Percentiles rank a stretch among this genome's conserved stretches.
These are phyloP conservation scores for Cydia fagiglandana DNA, from an alignment of 1,140 invertebrate species.

Conservation along the genomic window DNA sequence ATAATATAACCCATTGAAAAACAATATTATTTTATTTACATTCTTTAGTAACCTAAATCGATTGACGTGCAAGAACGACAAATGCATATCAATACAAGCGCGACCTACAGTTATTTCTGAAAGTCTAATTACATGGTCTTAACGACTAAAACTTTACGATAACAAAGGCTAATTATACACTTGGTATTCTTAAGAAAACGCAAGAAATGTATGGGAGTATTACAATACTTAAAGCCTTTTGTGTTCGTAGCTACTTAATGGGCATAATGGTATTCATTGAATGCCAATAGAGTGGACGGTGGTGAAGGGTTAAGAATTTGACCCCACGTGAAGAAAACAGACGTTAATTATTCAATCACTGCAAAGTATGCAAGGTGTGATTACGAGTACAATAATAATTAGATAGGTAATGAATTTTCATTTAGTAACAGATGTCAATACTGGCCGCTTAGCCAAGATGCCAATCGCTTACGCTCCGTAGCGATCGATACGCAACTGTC, in stretches of 20 bases:
- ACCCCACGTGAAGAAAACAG: conserved; percentile 23
- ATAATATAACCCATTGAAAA: no score
- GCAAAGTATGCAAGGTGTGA: background rate
- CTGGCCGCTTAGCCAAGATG: no score
- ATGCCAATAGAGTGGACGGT: background rate
- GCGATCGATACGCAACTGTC: no score
- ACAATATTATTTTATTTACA: no score
- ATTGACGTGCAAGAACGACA: background rate
- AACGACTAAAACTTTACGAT: conserved; percentile 16
- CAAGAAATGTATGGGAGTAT: background rate
- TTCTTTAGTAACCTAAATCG: no score
- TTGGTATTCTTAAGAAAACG: background rate
- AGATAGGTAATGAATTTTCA: background rate
- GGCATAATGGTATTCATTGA: conserved; percentile 16
- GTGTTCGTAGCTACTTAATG: background rate
- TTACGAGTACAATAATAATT: background rate
- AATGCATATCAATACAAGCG: background rate
- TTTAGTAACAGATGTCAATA: background rate
- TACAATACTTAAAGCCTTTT: conserved; percentile 4
- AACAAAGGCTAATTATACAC: conserved; percentile 16
- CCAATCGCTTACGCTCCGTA: no score
- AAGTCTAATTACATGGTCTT: conserved; percentile 1
- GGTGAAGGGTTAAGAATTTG: background rate
- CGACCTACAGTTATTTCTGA: background rate
- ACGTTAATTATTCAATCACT: conserved; percentile 16